Conservation (phyloP, 1,140 invertebrate genomes). For the Drosophila nannoptera region DNA sequence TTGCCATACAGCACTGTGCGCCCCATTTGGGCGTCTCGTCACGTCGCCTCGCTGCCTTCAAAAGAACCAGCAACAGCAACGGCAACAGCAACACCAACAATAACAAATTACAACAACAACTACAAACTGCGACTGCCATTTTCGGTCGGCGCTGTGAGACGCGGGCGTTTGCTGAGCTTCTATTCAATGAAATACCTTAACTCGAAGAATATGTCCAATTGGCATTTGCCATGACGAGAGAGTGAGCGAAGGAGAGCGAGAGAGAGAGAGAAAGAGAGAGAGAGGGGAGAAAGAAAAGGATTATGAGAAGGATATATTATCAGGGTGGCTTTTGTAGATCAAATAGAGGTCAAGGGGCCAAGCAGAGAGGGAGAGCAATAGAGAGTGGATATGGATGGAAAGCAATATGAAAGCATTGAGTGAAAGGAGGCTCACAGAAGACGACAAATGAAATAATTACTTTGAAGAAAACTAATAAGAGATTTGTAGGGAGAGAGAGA, state of each 20-base stretch:
- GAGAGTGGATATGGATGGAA: too few relatives aligned
- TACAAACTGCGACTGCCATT: conserved; percentile 35
- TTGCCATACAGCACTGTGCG: conserved; percentile 42
- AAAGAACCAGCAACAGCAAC: conserved; percentile 58
- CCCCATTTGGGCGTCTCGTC: conserved; percentile 74
- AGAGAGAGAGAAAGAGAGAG: neutral
- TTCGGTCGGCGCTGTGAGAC: conserved; percentile 38
- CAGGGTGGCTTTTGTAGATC: neutral
- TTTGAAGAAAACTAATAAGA: too few relatives aligned
- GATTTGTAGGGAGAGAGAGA: too few relatives aligned
- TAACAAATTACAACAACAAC: conserved; percentile 48
- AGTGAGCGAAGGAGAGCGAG: neutral
- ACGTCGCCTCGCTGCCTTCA: conserved; percentile 71
- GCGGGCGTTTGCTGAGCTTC: conserved; percentile 37
- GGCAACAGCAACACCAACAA: conserved; percentile 1
- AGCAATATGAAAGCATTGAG: too few relatives aligned
- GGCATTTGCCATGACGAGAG: too few relatives aligned
- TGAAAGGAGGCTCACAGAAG: too few relatives aligned
- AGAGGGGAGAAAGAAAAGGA: neutral
- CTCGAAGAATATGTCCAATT: neutral
- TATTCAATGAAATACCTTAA: conserved; percentile 27
- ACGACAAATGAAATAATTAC: too few relatives aligned
- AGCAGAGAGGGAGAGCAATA: too few relatives aligned
- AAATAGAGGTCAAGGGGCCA: neutral
- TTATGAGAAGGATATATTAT: too few relatives aligned